phyloP scores from a whole-genome alignment of 64 coral and sea anemone genomes.

The Montipora capricornis region DNA sequence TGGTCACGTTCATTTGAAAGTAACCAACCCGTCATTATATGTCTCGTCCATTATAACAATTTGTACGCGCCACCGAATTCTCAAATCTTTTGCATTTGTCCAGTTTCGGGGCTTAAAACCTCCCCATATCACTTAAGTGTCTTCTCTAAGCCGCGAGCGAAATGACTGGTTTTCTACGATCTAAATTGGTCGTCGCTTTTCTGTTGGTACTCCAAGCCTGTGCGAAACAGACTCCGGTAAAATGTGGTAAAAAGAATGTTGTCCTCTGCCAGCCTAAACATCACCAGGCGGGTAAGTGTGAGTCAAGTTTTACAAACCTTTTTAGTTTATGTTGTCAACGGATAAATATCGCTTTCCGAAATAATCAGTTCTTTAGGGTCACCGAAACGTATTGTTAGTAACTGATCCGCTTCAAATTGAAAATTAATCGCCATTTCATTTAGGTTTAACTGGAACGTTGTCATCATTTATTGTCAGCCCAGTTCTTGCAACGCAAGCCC shows the following conservation, averaged over 20 bases:
- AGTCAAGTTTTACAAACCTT: neutral
- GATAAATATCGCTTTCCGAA: too few species aligned
- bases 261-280: conserved; percentile 14
- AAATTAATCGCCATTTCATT: too few species aligned
- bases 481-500: neutral
- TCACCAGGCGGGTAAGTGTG: conserved; percentile 8
- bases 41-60: neutral
- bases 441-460: too few species aligned
- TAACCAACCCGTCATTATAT: neutral
- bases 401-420: too few species aligned
- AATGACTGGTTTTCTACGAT: neutral
- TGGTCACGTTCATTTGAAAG: neutral
- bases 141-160: too few species aligned
- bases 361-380: too few species aligned
- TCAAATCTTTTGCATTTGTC: neutral
- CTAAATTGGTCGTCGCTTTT: neutral
- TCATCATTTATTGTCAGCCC: too few species aligned
- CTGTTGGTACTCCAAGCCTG: neutral
- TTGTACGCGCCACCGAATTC: neutral
- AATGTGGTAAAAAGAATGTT: conserved; percentile 25
- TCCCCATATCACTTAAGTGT: neutral
- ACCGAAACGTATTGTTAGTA: too few species aligned
- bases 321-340: neutral
- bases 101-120: neutral
- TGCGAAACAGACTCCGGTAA: neutral